phyloP scores from a whole-genome alignment of 2,888 invertebrate genomes.

The Nephrotoma flavescens region DNA sequence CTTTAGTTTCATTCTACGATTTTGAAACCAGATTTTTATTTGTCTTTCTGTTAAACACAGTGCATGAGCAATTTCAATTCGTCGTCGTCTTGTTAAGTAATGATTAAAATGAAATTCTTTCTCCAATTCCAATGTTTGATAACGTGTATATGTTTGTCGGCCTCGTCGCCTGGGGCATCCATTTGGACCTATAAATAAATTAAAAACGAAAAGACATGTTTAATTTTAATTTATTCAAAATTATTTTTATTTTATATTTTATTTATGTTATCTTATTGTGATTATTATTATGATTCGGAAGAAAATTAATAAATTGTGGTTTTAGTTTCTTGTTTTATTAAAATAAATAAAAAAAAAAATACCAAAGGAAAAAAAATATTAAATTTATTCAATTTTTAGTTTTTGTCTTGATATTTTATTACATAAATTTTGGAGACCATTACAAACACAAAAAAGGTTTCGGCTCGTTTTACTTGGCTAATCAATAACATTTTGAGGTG shows the following conservation, averaged over 20 bases:
- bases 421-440: background rate
- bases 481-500: background rate
- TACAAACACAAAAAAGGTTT: background rate
- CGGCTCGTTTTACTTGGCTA: background rate
- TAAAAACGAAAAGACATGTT: background rate
- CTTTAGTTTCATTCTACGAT: constrained; percentile 92
- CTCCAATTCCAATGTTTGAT: constrained; percentile 95
- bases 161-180: constrained; percentile 89
- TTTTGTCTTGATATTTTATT: background rate
- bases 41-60: constrained; percentile 91
- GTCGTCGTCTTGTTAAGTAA: constrained; percentile 86
- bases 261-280: background rate
- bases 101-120: constrained; percentile 98
- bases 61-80: constrained; percentile 95
- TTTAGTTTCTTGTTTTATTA: constrained; percentile 1
- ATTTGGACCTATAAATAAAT: constrained; percentile 69
- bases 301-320: constrained; percentile 1
- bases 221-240: constrained; percentile 1
- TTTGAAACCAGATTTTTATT: constrained; percentile 96
- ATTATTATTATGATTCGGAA: background rate
- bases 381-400: background rate
- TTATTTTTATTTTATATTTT: background rate
- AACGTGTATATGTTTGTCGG: constrained; percentile 93
- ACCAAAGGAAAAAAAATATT: no score
- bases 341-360: background rate